Conservation (phyloP, 2,113 vertebrate genomes). For the Enhydra lutris region DNA sequence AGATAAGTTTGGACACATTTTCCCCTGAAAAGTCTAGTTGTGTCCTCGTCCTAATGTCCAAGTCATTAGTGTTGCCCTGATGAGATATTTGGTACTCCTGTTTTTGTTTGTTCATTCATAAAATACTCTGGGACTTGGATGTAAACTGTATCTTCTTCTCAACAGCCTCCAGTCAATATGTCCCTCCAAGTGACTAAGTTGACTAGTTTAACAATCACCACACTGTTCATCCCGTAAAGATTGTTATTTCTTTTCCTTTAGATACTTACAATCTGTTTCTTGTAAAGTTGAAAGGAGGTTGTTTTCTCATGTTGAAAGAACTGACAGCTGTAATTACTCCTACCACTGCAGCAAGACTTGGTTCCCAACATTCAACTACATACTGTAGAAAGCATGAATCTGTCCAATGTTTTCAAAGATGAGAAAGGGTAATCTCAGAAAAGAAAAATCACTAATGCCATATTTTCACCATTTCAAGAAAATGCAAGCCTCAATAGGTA, state of each 20-base stretch:
- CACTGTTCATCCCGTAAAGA: conserved; percentile 47
- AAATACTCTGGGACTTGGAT: conserved; percentile 1
- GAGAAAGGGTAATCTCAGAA: conserved; percentile 25
- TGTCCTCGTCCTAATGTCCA: background rate
- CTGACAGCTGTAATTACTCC: conserved; percentile 71
- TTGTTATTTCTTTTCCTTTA: conserved; percentile 55
- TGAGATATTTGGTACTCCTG: background rate
- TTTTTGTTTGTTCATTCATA: conserved; percentile 42
- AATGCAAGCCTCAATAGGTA: background rate
- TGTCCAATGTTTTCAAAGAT: conserved; percentile 53
- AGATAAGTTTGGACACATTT: background rate
- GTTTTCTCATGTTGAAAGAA: conserved; percentile 72
- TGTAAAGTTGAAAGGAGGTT: conserved; percentile 69
- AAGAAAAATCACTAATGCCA: background rate
- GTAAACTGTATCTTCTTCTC: conserved; percentile 40
- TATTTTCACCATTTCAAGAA: background rate
- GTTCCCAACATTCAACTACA: conserved; percentile 19
- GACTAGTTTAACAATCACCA: conserved; percentile 63
- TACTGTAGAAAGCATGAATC: background rate
- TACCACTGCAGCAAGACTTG: background rate
- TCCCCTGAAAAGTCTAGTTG: background rate
- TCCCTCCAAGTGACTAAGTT: conserved; percentile 21
- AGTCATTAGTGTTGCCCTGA: background rate
- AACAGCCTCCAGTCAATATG: background rate
- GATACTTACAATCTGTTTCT: conserved; percentile 73